A percentile compares a stretch with the other conserved stretches of the same genome.
phyloP scores from a whole-genome alignment of 2,888 invertebrate species.

The Athalia rosae region DNA sequence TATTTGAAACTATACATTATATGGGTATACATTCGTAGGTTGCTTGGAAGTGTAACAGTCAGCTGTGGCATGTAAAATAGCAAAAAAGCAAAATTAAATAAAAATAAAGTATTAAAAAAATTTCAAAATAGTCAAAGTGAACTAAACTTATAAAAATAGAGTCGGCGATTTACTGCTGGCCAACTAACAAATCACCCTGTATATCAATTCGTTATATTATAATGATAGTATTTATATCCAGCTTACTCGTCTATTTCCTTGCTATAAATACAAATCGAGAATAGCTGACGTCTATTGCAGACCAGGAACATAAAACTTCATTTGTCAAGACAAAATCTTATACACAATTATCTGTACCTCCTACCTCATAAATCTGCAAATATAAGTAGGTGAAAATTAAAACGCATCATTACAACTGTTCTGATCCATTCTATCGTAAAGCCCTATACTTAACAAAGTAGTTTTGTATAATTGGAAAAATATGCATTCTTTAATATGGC shows the following conservation, averaged over 20 bases:
- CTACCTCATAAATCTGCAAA: not conserved
- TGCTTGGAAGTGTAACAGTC: slow-evolving; percentile 54
- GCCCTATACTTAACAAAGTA: not conserved
- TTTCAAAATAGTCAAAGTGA: not conserved
- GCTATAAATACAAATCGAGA: slow-evolving; percentile 50
- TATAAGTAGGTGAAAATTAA: slow-evolving; percentile 25
- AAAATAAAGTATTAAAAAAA: not conserved
- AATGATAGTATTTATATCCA: not conserved
- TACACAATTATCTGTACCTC: slow-evolving; percentile 23
- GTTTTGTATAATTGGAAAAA: slow-evolving; percentile 45
- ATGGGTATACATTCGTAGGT: slow-evolving; percentile 40
- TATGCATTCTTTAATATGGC: slow-evolving; percentile 65
- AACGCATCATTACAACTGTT: not conserved
- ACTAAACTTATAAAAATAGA: slow-evolving; percentile 8
- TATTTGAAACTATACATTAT: slow-evolving; percentile 51
- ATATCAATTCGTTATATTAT: slow-evolving; percentile 3
- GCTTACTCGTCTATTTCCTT: slow-evolving; percentile 49
- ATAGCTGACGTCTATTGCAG: slow-evolving; percentile 56
- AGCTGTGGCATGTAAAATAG: slow-evolving; percentile 20
- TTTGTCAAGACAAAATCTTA: slow-evolving; percentile 55
- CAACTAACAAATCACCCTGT: slow-evolving; percentile 37
- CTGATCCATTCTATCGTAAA: not conserved
- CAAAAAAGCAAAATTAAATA: not conserved
- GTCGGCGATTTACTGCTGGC: slow-evolving; percentile 38
- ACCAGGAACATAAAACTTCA: slow-evolving; percentile 68